phyloP scores from a whole-genome alignment of 2,797 vertebrate species.

The Psittacula derbiana region DNA sequence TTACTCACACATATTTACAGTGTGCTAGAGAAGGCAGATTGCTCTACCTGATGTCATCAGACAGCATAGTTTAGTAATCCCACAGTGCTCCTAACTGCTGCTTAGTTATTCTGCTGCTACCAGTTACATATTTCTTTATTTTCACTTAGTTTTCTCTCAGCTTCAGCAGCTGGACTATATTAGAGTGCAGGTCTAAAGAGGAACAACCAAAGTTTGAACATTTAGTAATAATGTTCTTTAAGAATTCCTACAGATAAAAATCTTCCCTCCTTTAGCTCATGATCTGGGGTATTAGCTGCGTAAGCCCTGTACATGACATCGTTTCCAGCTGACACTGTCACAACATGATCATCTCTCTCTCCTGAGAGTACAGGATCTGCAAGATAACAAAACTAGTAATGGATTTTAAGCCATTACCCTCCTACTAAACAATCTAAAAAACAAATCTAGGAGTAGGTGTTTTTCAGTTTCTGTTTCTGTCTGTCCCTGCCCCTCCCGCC shows the following conservation, averaged over 20 bases:
- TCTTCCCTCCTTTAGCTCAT: not conserved
- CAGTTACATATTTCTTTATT: not conserved
- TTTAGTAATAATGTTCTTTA: conserved; percentile 9
- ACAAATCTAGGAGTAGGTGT: not conserved
- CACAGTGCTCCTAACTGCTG: not conserved
- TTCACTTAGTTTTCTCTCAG: not conserved
- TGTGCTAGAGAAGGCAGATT: not conserved
- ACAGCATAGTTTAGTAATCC: not conserved
- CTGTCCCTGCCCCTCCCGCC: not conserved
- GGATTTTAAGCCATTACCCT: conserved; percentile 26
- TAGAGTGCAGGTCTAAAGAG: not conserved
- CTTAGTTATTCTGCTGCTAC: not conserved
- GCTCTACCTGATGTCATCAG: not conserved
- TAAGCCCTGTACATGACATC: not conserved
- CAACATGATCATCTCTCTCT: conserved; percentile 24
- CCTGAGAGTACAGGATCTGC: conserved; percentile 30
- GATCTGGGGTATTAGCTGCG: conserved; percentile 15
- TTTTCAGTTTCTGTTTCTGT: not conserved
- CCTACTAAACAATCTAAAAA: conserved; percentile 43
- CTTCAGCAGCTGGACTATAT: not conserved
- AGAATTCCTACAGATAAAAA: conserved; percentile 37
- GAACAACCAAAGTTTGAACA: not conserved
- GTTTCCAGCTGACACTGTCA: conserved; percentile 51
- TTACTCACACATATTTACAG: not conserved
- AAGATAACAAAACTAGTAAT: conserved; percentile 28